A percentile compares a stretch with the other conserved stretches of the same genome.
Conservation (phyloP, 2,797 vertebrate genomes). For the Arremon aurantiirostris region DNA sequence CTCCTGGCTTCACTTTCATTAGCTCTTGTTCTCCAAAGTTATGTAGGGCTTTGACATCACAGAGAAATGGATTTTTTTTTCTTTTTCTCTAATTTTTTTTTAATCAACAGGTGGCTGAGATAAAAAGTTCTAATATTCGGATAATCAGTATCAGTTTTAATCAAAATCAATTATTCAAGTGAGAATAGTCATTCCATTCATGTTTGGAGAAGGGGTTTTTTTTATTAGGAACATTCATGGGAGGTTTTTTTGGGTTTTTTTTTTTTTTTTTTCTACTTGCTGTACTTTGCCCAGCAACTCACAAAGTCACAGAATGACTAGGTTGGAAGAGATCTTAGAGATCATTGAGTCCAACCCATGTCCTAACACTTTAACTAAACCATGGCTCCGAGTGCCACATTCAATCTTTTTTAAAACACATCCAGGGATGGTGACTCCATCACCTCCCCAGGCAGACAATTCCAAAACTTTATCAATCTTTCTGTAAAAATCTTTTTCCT, state of each 20-base stretch:
- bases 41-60: not conserved
- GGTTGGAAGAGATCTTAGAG: not conserved
- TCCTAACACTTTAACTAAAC: not conserved
- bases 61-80: not conserved
- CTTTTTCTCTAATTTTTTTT: not conserved
- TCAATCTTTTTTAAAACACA: not conserved
- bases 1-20: not conserved
- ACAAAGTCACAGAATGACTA: not conserved
- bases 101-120: not conserved
- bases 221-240: not conserved
- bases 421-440: not conserved
- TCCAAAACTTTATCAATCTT: not conserved
- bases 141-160: not conserved
- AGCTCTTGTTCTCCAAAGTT: not conserved
- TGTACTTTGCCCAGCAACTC: not conserved
- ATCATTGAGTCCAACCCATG: not conserved
- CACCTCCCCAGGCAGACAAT: not conserved
- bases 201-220: not conserved
- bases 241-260: not conserved
- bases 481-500: not conserved
- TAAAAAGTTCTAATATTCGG: not conserved
- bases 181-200: not conserved
- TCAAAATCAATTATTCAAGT: not conserved
- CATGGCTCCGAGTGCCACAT: not conserved
- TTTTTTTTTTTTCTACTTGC: not conserved